Evolutionary conservation across 2,113 vertebrate genomes (phyloP).

Genomic region (Columba janthina): DNA sequence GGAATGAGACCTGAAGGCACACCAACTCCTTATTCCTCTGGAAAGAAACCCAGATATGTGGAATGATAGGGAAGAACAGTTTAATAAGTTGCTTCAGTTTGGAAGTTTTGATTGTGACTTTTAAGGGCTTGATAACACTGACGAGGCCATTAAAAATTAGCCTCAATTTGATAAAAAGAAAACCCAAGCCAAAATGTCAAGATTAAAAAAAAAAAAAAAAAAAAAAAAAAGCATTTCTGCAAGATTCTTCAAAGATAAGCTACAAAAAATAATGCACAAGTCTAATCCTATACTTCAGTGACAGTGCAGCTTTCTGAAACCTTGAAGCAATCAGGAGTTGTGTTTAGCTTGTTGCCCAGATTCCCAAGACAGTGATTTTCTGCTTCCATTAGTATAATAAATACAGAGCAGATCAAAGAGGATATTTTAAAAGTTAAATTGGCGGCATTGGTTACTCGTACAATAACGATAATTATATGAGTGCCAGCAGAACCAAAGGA

Average conservation of each 20-base stretch:
- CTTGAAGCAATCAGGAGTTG: not conserved
- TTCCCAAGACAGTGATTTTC: not conserved
- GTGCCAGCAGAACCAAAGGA: not conserved
- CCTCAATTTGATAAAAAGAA: not conserved
- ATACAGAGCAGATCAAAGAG: not conserved
- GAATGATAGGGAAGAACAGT: not conserved
- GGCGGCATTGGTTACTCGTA: not conserved
- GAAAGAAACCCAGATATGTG: not conserved
- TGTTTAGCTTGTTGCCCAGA: not conserved
- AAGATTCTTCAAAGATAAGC: not conserved
- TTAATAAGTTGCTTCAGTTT: not conserved
- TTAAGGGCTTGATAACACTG: not conserved
- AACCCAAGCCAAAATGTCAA: not conserved
- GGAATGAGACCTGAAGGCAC: not conserved
- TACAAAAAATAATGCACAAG: not conserved
- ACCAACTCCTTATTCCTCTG: not conserved
- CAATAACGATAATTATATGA: not conserved
- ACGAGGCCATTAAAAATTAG: not conserved
- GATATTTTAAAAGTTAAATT: not conserved
- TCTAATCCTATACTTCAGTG: not conserved
- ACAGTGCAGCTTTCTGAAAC: not conserved
- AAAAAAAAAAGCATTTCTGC: not conserved
- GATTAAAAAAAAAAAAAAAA: not conserved
- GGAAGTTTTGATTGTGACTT: not conserved
- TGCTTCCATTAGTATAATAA: not conserved